phyloP scores from a whole-genome alignment of 1,140 invertebrate species.

The Chlorops oryzae region DNA sequence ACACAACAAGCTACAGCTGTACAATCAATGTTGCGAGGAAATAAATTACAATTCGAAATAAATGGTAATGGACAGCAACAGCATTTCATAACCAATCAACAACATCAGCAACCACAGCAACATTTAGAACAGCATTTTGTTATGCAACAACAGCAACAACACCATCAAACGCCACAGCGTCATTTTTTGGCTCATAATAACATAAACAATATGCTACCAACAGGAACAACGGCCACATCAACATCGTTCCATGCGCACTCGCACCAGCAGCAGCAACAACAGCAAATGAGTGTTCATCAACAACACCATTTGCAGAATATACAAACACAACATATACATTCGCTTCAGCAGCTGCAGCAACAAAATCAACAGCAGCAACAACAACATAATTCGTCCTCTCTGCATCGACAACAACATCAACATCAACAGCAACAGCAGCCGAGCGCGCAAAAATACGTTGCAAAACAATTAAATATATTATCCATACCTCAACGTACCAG shows the following conservation, averaged over 20 bases:
- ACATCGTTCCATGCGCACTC: background rate
- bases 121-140: constrained; percentile 15
- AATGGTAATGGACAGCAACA: constrained; percentile 22
- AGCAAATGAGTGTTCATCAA: constrained; percentile 22
- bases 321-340: too few species aligned
- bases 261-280: constrained; percentile 19
- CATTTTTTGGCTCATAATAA: too few species aligned
- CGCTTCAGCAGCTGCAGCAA: constrained; percentile 20
- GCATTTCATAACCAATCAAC: too few species aligned
- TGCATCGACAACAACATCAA: constrained; percentile 28
- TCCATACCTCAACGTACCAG: constrained; percentile 37
- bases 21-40: too few species aligned
- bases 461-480: constrained; percentile 40
- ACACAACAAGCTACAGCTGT: too few species aligned
- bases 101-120: constrained; percentile 22
- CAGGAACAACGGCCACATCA: constrained; percentile 15
- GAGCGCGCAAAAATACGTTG: constrained; percentile 30
- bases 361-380: constrained; percentile 39
- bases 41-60: too few species aligned
- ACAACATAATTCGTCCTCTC: constrained; percentile 16
- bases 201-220: background rate
- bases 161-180: constrained; percentile 15
- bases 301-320: constrained; percentile 32
- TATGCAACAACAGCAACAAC: background rate
- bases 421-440: constrained; percentile 17